Percentiles rank a stretch among this genome's conserved stretches.
Conservation (phyloP, 2,113 vertebrate species). For the Gavia stellata region DNA sequence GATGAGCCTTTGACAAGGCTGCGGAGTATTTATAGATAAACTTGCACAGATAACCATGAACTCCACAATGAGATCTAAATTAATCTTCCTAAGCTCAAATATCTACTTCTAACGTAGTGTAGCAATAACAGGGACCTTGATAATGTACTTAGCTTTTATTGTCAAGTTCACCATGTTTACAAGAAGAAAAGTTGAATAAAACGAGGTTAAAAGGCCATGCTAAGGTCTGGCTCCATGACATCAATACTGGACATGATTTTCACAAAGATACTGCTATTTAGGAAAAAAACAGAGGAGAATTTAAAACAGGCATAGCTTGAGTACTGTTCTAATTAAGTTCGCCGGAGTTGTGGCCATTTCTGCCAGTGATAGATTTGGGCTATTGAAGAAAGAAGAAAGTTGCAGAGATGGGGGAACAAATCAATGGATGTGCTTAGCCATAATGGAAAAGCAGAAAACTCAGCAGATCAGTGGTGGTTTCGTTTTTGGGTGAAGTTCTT, state of each 20-base stretch:
- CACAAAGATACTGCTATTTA: neutral
- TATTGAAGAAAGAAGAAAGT: neutral
- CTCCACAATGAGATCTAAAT: neutral
- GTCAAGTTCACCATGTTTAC: neutral
- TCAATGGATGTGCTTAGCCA: neutral
- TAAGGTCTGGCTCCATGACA: neutral
- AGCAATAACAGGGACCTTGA: neutral
- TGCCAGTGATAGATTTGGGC: neutral
- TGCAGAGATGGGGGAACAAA: neutral
- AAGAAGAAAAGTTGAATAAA: neutral
- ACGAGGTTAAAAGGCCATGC: rapidly evolving
- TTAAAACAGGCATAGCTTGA: neutral
- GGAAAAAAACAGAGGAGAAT: neutral
- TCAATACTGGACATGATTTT: neutral
- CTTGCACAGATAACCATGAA: neutral
- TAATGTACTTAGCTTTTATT: neutral
- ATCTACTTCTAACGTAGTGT: neutral
- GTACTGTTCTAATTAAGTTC: neutral
- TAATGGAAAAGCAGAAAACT: neutral
- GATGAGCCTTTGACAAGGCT: neutral
- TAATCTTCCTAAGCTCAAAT: neutral
- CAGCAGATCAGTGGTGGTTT: neutral
- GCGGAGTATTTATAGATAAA: neutral
- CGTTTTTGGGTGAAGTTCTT: neutral
- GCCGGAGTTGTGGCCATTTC: neutral